phyloP scores from a whole-genome alignment of 1,140 invertebrate species.

The Trichonephila clavipes region DNA sequence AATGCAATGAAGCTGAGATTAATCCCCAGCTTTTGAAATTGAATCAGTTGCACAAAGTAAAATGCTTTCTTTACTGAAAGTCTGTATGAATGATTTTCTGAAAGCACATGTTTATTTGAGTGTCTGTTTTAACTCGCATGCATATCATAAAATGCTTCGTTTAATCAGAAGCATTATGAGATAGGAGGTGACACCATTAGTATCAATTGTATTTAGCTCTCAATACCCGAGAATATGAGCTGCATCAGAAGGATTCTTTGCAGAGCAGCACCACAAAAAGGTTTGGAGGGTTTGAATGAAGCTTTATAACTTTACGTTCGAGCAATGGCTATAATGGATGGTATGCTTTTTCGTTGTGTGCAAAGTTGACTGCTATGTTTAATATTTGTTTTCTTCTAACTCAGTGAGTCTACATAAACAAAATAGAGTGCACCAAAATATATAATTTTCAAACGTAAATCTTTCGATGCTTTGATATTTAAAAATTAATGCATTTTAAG shows the following conservation, averaged over 20 bases:
- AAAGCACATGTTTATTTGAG: not conserved
- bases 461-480: no score
- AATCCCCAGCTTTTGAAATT: not conserved
- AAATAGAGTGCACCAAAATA: no score
- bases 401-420: no score
- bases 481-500: not conserved
- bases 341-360: conserved; percentile 48
- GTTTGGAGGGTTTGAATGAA: conserved; percentile 6
- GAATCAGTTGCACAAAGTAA: not conserved
- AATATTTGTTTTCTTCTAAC: no score
- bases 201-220: not conserved
- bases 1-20: not conserved
- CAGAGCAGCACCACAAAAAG: conserved; percentile 22
- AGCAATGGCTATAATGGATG: conserved; percentile 17
- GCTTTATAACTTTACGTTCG: not conserved
- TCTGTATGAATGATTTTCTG: not conserved
- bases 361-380: not conserved
- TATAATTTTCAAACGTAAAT: no score
- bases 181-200: not conserved
- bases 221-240: not conserved
- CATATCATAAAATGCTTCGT: not conserved
- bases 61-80: not conserved
- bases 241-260: not conserved
- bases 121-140: not conserved
- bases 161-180: not conserved